Percentiles rank a stretch among this genome's conserved stretches.
These are phyloP conservation scores for Oegoconia quadripuncta DNA, from an alignment of 2,888 invertebrate species.

Conservation along the genomic window DNA sequence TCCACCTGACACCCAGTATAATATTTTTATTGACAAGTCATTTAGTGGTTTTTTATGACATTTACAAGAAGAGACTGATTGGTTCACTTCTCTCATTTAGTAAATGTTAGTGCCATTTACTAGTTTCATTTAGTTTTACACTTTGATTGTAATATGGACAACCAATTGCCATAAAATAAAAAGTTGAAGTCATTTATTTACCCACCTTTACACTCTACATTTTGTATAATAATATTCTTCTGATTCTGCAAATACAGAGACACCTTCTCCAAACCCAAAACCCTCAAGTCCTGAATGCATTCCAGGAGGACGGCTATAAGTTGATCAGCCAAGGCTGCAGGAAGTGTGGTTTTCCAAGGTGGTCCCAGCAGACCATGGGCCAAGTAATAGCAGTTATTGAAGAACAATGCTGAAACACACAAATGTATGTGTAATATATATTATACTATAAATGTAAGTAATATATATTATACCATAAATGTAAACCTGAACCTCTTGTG, in stretches of 20 bases:
- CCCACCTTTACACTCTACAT: constrained; percentile 56
- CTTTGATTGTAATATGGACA: too few relatives aligned
- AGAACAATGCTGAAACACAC: constrained; percentile 60
- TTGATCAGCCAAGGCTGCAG: constrained; percentile 42
- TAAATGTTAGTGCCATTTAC: too few relatives aligned
- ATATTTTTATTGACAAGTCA: too few relatives aligned
- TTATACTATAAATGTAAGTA: neutral
- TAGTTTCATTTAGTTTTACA: too few relatives aligned
- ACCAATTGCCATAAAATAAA: too few relatives aligned
- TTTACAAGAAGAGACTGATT: too few relatives aligned
- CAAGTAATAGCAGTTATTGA: constrained; percentile 74
- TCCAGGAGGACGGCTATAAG: constrained; percentile 53
- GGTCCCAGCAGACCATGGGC: constrained; percentile 71
- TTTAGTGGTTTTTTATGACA: too few relatives aligned
- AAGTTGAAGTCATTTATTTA: too few relatives aligned
- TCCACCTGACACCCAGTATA: too few relatives aligned
- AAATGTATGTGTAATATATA: neutral
- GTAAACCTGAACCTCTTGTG: too few relatives aligned
- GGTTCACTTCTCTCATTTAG: too few relatives aligned
- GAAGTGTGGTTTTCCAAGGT: constrained; percentile 62
- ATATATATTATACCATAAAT: neutral
- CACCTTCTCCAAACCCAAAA: constrained; percentile 64
- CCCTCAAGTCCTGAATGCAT: constrained; percentile 62
- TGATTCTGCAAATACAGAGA: constrained; percentile 63
- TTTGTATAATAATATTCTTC: constrained; percentile 51